Conservation (phyloP, 1,140 invertebrate genomes). For the Leptoteleia sp. region DNA sequence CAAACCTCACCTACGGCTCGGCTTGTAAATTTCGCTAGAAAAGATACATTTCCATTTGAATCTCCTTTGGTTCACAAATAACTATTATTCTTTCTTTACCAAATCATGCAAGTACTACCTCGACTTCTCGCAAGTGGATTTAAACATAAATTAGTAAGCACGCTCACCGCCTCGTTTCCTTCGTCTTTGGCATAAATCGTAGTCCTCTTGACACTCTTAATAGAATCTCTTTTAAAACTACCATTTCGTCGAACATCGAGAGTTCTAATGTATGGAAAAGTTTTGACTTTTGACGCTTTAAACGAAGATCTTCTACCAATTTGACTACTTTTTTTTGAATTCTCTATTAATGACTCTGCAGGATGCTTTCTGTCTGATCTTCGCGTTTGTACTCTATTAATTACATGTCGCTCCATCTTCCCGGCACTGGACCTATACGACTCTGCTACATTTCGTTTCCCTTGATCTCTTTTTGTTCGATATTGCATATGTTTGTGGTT, state of each 20-base stretch:
- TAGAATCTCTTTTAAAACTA: slow-evolving; percentile 40
- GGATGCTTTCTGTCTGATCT: slow-evolving; percentile 22
- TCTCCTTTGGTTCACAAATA: too few species aligned
- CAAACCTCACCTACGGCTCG: too few species aligned
- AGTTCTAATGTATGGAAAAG: slow-evolving; percentile 64
- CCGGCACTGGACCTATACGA: slow-evolving; percentile 4
- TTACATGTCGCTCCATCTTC: slow-evolving; percentile 4
- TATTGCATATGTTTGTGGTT: slow-evolving; percentile 6
- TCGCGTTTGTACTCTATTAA: not conserved
- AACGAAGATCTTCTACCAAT: slow-evolving; percentile 57
- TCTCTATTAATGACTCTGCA: not conserved
- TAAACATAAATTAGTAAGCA: slow-evolving; percentile 75
- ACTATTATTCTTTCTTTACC: slow-evolving; percentile 60
- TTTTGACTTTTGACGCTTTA: slow-evolving; percentile 55
- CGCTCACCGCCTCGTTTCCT: slow-evolving; percentile 74
- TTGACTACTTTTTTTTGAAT: slow-evolving; percentile 10
- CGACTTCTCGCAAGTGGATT: slow-evolving; percentile 77
- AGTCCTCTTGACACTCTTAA: slow-evolving; percentile 68
- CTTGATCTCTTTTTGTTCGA: slow-evolving; percentile 43
- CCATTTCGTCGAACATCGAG: slow-evolving; percentile 27
- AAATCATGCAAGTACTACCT: slow-evolving; percentile 76
- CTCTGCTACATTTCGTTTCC: slow-evolving; percentile 57
- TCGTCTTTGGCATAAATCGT: slow-evolving; percentile 79
- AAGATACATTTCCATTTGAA: too few species aligned
- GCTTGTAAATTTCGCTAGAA: too few species aligned